Evolutionary conservation across 2,888 invertebrate genomes (phyloP), one percentile per base, ranked within the genome.

Genomic region (Steromphala cineraria): DNA sequence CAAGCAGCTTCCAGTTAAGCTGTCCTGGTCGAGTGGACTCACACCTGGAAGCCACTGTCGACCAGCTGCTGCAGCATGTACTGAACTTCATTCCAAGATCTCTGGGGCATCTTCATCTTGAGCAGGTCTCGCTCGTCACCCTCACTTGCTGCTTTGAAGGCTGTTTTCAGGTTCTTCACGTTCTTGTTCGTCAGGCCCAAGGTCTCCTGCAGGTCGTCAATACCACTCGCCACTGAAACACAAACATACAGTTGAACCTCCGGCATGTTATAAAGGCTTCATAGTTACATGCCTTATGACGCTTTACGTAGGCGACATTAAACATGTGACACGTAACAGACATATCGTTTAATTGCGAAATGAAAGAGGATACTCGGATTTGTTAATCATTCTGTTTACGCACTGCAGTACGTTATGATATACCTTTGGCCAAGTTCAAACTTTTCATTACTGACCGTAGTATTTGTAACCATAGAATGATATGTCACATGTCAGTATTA

Each of bases 81-180:
- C 67, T 86, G 83, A 31, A 89, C 89, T 79, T 90, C 89, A 76
- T 87, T 89, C 91, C 91, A 91, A 21, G 88, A 87, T 24, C 88
- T 85, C 31, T 89, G 88, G 3, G 90, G 89, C 91, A 91, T 91
- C 56, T 89, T 89, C 81, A 91, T 84, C 77, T 85, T 87, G 75
- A 87, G 82, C 55, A 91, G 82, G 0, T 89, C 88, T 17, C 90
- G 79, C 84, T 90, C 88, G 81, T 91, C 91, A 24, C 89, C 90
- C 55, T 88, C 87, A 21, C 86, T 79, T 8, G 87, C 88, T 0
- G 87, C 89, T 62, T 84, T 81, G 80, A 91, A 89, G 10, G 88
- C 89, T 36, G 83, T 85, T n/a, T 86, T 84, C 19, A 91, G 84
- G 79, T 89, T 88, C 28, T 84, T 67, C 77, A 87, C 87, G 19